These are phyloP conservation scores for Suricata suricatta DNA, from an alignment of 2,113 vertebrate genomes.

Conservation along the genomic window DNA sequence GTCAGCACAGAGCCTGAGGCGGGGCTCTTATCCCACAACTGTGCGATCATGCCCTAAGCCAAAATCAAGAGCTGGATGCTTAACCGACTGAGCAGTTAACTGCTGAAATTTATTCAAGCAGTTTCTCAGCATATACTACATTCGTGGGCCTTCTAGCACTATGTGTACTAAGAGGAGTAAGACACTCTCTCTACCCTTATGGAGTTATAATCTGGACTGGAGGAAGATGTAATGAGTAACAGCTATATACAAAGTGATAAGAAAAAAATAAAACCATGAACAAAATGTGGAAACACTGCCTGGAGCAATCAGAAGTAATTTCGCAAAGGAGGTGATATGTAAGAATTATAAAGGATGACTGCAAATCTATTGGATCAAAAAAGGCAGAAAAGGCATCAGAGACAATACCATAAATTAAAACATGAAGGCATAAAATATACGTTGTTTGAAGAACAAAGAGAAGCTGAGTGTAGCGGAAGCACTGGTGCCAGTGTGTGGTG, in stretches of 20 bases:
- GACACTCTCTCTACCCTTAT: background rate
- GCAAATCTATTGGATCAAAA: background rate
- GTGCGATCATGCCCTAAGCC: too few species aligned
- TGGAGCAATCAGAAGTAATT: background rate
- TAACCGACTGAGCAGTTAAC: too few species aligned
- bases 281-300: background rate
- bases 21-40: too few species aligned
- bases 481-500: rapidly evolving
- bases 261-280: background rate
- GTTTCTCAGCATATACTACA: background rate
- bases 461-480: background rate
- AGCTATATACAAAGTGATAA: background rate
- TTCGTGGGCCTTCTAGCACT: background rate
- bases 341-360: background rate
- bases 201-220: background rate
- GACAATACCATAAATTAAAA: background rate
- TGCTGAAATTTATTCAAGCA: background rate
- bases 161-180: background rate
- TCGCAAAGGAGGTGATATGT: background rate
- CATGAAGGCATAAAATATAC: background rate
- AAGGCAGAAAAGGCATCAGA: background rate
- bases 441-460: background rate
- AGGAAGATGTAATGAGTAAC: background rate
- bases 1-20: too few species aligned
- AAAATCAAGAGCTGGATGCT: too few species aligned